A percentile compares a stretch with the other conserved stretches of the same genome.
Evolutionary conservation across 2,888 invertebrate genomes (phyloP).

Genomic region (Leistus spinibarbis): DNA sequence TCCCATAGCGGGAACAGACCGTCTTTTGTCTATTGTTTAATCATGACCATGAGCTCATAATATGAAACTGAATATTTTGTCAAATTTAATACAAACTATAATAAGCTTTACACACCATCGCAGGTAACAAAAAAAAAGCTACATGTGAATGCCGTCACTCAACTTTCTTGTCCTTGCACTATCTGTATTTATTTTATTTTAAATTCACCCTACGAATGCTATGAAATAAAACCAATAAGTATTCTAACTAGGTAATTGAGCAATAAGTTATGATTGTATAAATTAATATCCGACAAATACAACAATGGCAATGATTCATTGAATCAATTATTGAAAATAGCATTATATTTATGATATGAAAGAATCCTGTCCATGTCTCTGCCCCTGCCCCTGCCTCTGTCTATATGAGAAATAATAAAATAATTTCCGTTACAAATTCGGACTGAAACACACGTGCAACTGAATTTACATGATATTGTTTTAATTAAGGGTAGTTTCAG

Average conservation of each 20-base stretch:
- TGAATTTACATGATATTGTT: conserved; percentile 38
- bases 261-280: too few species aligned
- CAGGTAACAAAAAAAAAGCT: background rate
- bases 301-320: too few species aligned
- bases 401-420: background rate
- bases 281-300: too few species aligned
- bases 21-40: too few species aligned
- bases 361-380: background rate
- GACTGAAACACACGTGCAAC: background rate
- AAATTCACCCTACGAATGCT: too few species aligned
- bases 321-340: too few species aligned
- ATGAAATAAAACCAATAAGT: too few species aligned
- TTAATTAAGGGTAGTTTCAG: conserved; percentile 16
- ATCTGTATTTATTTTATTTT: too few species aligned
- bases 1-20: too few species aligned
- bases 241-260: too few species aligned
- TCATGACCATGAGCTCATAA: background rate
- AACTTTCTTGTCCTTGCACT: too few species aligned
- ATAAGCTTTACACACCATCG: background rate
- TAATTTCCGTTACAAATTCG: background rate
- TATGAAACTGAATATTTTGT: background rate
- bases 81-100: background rate
- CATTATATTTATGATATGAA: background rate
- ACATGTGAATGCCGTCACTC: background rate
- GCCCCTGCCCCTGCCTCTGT: background rate